Conservation (phyloP, 1,140 invertebrate genomes). For the Microplitis demolitor region DNA sequence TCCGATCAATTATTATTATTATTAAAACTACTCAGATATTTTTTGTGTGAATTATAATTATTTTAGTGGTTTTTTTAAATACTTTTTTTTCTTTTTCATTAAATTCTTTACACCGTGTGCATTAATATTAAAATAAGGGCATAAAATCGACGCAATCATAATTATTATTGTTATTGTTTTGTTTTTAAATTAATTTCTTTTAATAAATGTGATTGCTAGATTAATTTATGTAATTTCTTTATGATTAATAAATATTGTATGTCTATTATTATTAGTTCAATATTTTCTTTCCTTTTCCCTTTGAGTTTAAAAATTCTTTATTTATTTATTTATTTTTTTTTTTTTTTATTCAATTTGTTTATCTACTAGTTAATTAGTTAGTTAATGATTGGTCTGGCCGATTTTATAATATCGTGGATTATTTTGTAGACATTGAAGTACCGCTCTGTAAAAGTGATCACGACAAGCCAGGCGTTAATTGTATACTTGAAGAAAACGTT, state of each 20-base stretch:
- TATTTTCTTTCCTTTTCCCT: constrained; percentile 28
- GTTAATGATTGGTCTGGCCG: background rate
- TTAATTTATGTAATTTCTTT: constrained; percentile 23
- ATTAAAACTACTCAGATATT: constrained; percentile 2
- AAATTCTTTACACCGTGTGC: background rate
- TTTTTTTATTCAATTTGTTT: constrained; percentile 34
- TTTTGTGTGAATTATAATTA: background rate
- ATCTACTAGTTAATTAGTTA: constrained; percentile 27
- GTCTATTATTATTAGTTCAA: constrained; percentile 12
- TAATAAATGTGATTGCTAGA: background rate
- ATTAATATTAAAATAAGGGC: background rate
- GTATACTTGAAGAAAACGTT: constrained; percentile 65
- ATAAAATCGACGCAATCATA: background rate
- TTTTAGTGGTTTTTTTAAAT: constrained; percentile 15
- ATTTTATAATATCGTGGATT: constrained; percentile 5
- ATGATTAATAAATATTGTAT: constrained; percentile 25
- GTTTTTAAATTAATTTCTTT: background rate
- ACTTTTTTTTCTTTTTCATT: constrained; percentile 20
- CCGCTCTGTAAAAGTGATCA: constrained; percentile 61
- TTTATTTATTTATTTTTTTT: constrained; percentile 28
- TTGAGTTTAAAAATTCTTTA: background rate
- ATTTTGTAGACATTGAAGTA: constrained; percentile 62
- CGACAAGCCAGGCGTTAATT: constrained; percentile 65
- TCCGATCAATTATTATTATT: too few relatives aligned
- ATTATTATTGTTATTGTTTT: background rate